A percentile compares a stretch with the other conserved stretches of the same genome.
These are phyloP conservation scores for Poeciliopsis retropinna DNA, from an alignment of 2,113 vertebrate species.

Conservation along the genomic window DNA sequence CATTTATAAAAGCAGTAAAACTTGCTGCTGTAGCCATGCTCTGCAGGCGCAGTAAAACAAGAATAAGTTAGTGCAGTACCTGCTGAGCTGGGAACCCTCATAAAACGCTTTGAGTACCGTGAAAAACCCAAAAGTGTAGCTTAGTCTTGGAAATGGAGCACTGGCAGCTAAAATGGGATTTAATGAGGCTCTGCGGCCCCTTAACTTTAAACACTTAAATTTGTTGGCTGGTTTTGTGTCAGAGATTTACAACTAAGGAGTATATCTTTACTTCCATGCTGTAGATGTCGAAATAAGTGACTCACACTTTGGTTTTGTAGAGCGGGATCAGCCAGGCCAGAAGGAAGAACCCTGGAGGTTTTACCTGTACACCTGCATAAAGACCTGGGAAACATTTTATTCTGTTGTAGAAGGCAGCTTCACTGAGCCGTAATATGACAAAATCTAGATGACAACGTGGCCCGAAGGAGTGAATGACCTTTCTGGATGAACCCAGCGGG, in stretches of 20 bases:
- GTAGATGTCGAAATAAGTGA: slow-evolving; percentile 40
- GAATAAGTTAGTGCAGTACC: slow-evolving; percentile 58
- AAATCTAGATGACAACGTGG: slow-evolving; percentile 14
- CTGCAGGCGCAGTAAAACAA: slow-evolving; percentile 49
- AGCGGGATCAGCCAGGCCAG: not conserved
- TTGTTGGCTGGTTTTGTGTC: slow-evolving; percentile 29
- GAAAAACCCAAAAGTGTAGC: slow-evolving; percentile 41
- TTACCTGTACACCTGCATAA: not conserved
- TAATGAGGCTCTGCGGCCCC: slow-evolving; percentile 59
- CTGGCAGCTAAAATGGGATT: slow-evolving; percentile 47
- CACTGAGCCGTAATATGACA: slow-evolving; percentile 4
- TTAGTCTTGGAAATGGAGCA: slow-evolving; percentile 13
- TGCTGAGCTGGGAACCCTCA: slow-evolving; percentile 52
- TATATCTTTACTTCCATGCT: not conserved
- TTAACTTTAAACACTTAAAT: slow-evolving; percentile 52
- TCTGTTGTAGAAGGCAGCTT: slow-evolving; percentile 2
- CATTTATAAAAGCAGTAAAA: slow-evolving; percentile 20
- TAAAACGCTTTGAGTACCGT: slow-evolving; percentile 62
- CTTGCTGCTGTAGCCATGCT: slow-evolving; percentile 9
- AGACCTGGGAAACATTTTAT: not conserved
- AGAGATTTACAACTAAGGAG: slow-evolving; percentile 34
- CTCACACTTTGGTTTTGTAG: slow-evolving; percentile 21
- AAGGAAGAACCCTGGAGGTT: not conserved
- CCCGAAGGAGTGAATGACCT: slow-evolving; percentile 10
- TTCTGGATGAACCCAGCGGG: slow-evolving; percentile 19